Base-by-base conservation (phyloP, 2,113 vertebrate genomes). In the Polyodon spathula region DNA sequence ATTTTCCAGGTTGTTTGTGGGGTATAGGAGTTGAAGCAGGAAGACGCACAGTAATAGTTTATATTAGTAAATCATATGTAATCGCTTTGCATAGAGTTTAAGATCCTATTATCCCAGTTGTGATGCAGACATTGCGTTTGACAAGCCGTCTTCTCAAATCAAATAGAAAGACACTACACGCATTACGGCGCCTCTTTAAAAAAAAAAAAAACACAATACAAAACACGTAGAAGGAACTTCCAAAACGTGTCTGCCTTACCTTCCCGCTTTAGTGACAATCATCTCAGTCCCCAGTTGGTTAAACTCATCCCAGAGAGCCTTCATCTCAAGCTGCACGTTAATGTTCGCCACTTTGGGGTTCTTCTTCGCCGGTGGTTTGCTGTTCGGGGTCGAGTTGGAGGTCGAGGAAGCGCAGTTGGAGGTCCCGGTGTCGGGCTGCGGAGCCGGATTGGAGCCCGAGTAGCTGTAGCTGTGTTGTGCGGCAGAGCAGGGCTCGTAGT, bases 251-350 rank as follows among this genome's bases (percentile, higher is more conserved):
- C 27, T 3, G 27, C 3, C 87, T 93, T 82, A 97, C 95, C 95
- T 95, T 71, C 95, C 95, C 27, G 95, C 95, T 73, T 98, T 98
- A 70, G 95, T 97, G 59, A 97, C 94, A 76, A 97, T 98, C 95
- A 98, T 98, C 80, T 98, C 95, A 41, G 94, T 98, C 64, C 95
- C 95, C 68, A 98, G 91, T 76, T 95, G 93, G 65, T 98, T 95
- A 84, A 98, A 98, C 65, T 98, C 95, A 80, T 98, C 94, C 95
- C 95, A 98, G 48, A 98, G 80, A 46, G 95, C 94, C 71, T 97
- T 98, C 95, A 98, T 98, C 86, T 98, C 95, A 85, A 98, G 80
- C 76, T 97, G 94, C 42, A 95, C 94, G 74, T 86, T 96, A 74
- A 98, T 93, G 74, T 94, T 93, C 77, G 92, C 89, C 82, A 97